Percentiles rank a stretch among this genome's conserved stretches.
These are phyloP conservation scores for Zygaena filipendulae DNA, from an alignment of 2,888 invertebrate genomes.

Conservation along the genomic window DNA sequence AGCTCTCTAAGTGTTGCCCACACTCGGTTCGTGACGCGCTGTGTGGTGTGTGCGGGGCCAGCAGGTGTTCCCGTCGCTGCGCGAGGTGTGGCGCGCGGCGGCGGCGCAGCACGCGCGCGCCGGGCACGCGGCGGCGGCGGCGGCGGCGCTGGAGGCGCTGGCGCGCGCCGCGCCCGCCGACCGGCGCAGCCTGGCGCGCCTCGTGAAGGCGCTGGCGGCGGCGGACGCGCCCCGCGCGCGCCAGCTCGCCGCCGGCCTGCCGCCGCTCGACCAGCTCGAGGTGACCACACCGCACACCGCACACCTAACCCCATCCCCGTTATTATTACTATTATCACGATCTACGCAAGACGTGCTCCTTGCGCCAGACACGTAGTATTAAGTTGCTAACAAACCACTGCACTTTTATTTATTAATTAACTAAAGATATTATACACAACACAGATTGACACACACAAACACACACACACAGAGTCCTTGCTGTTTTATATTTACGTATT, in stretches of 20 bases:
- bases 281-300: conserved; percentile 20
- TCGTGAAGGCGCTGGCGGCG: conserved; percentile 90
- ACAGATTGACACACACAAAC: no score
- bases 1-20: no score
- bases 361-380: no score
- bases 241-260: conserved; percentile 53
- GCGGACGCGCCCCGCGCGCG: conserved; percentile 84
- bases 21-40: no score
- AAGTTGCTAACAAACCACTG: no score
- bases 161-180: conserved; percentile 81
- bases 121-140: conserved; percentile 79
- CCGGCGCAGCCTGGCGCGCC: conserved; percentile 82
- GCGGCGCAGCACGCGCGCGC: conserved; percentile 85
- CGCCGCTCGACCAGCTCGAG: conserved; percentile 39
- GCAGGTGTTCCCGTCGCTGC: conserved; percentile 64
- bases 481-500: no score
- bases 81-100: conserved; percentile 87
- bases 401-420: no score
- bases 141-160: conserved; percentile 77
- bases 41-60: no score
- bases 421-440: no score
- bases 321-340: no score
- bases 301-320: not conserved
- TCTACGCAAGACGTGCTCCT: no score
- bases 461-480: no score